Conservation (phyloP, 2,888 invertebrate species). For the Mallateleia sp. region DNA sequence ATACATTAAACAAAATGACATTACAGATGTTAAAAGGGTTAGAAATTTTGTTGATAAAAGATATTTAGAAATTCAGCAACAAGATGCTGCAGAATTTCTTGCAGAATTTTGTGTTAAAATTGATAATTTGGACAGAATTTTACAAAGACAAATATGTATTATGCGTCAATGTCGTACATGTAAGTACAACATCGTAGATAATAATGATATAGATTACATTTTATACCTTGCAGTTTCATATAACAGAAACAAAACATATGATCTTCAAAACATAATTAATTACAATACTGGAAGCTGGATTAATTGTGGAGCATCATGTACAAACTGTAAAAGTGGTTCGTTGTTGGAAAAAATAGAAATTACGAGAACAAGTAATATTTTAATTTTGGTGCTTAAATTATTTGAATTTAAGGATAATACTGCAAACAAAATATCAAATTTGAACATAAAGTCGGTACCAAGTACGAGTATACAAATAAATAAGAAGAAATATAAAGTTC, state of each 20-base stretch:
- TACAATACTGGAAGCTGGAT: neutral
- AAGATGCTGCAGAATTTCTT: constrained; percentile 36
- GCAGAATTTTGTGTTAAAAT: neutral
- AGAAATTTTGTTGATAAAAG: constrained; percentile 13
- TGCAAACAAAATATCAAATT: neutral
- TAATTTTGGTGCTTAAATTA: neutral
- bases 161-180: constrained; percentile 15
- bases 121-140: constrained; percentile 2
- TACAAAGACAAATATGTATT: constrained; percentile 16
- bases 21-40: neutral
- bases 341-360: constrained; percentile 4
- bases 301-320: constrained; percentile 4
- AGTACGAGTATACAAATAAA: neutral
- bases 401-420: neutral
- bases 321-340: neutral
- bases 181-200: constrained; percentile 9
- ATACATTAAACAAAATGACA: neutral
- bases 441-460: neutral
- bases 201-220: too few species aligned
- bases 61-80: neutral
- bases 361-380: neutral
- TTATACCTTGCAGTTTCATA: constrained; percentile 2
- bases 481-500: too few species aligned
- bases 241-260: constrained; percentile 24
- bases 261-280: constrained; percentile 23